Base-by-base conservation (phyloP, 2,113 vertebrate genomes). In the Nestor notabilis region DNA sequence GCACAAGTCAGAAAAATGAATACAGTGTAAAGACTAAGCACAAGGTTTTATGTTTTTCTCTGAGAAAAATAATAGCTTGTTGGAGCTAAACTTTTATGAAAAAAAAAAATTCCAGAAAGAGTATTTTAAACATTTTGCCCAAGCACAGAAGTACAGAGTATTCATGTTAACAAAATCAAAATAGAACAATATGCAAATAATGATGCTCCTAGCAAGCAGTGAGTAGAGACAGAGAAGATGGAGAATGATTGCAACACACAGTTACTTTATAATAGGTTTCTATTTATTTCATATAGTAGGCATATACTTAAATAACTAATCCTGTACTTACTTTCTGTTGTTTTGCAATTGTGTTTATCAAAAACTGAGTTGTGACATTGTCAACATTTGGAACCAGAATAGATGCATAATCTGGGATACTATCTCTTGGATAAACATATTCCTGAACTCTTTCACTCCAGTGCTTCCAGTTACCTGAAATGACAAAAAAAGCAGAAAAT, bases 301-400 rank as follows among this genome's bases (percentile, higher is more conserved):
- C 5, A 39, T 18, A 47, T 13, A 46, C 8, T 43, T 74, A 75
- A 52, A 53, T 76, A 89, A n/a, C 18, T 72, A 89, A 90, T 52
- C 9, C 13, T 58, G 29, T 17, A 96, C 98, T 97, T 97, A 98
- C 98, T 87, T 98, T 98, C 87, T 97, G 79, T 66, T 98, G 98
- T 39, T 98, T 98, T 72, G 98, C 98, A 61, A 98, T 98, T 35
- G 96, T 98, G 31, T 98, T 90, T 66, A 98, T 97, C 92, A 98
- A 96, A 96, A 98, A 98, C 69, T 94, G 98, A 60, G 98, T 98
- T 95, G 98, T 97, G 70, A 98, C 79, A 90, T 98, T 98, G 92
- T 98, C 98, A 89, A 98, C 98, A 63, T 98, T 98, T 86, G 98
- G 98, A 95, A 98, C 98, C 53, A 98, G 95, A 96, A 98, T 98